Evolutionary conservation across 2,888 invertebrate genomes (phyloP).

Genomic region (Stenurella melanura): DNA sequence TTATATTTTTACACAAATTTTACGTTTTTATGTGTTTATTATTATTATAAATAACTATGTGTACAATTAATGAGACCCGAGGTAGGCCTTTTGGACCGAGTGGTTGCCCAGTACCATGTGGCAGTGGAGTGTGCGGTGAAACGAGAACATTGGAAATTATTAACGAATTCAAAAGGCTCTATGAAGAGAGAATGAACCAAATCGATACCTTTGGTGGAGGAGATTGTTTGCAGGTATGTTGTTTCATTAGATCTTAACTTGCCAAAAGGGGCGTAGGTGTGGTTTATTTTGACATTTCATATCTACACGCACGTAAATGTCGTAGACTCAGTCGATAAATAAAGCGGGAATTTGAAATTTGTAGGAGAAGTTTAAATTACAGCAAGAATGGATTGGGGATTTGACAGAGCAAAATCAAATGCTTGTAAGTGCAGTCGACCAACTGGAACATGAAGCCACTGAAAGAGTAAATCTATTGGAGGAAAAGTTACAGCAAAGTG

Average conservation of each 20-base stretch:
- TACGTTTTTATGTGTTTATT: constrained; percentile 50
- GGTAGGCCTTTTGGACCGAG: constrained; percentile 51
- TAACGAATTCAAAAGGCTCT: constrained; percentile 78
- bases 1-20: constrained; percentile 52
- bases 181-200: constrained; percentile 77
- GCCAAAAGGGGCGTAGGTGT: constrained; percentile 15
- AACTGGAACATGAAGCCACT: constrained; percentile 81
- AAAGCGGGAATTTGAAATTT: constrained; percentile 52
- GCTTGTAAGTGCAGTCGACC: constrained; percentile 80
- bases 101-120: constrained; percentile 60
- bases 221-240: constrained; percentile 68
- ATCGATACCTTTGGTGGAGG: constrained; percentile 75
- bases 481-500: constrained; percentile 73
- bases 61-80: constrained; percentile 45
- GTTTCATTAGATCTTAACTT: constrained; percentile 2
- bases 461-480: constrained; percentile 76
- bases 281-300: constrained; percentile 26
- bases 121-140: constrained; percentile 66
- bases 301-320: neutral
- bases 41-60: constrained; percentile 43
- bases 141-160: constrained; percentile 74
- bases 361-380: constrained; percentile 80
- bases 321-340: neutral
- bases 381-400: constrained; percentile 81
- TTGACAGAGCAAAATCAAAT: constrained; percentile 81